Base-by-base conservation (phyloP, 2,888 invertebrate genomes). In the Darwinula stevensoni region DNA sequence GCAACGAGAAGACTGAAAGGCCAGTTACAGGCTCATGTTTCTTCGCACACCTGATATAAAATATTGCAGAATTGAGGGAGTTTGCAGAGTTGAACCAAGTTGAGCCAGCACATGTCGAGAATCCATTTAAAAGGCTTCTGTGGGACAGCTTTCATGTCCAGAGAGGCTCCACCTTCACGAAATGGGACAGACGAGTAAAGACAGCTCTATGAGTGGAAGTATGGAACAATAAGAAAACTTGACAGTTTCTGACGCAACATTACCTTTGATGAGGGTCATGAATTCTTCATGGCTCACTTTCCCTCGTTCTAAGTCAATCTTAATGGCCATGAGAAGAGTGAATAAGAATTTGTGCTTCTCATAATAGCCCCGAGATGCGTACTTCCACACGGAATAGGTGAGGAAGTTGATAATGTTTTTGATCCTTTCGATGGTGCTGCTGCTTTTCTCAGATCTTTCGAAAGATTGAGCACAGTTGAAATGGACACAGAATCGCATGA, bases 41-140 rank as follows among this genome's bases (percentile, higher is more conserved):
- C n/a, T 22, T 22, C 9, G 6, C 45, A 49, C 47, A 71, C 72
- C 54, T 71, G 71, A 22, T 62, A 59, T 14, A 86, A 54, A 31
- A 88, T 65, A 41, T 71, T 73, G 2, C 61, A 56, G 50, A 88
- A 88, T 9, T 61, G 66, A 16, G 66, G 59, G 33, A 88, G 50
- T 48, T 75, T 78, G 46, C 72, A 78, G 14, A 91, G 74, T 52
- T 84, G 84, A 1, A 88, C 86, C 38, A 88, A 57, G 57, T 91
- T 91, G 26, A 88, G 51, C 88, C 88, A 91, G 1, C 86, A 84
- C 38, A 86, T 78, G 44, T 88, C 88, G 33, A 84, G 57, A 43
- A 91, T 80, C 88, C 88, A 91, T 42, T 66, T 65, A 45, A 80
- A 82, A 1, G 86, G 86, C 52, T 88, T 88, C 0, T 82, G 78